Conservation (phyloP, 2,888 invertebrate genomes). For the Nysson spinosus region DNA sequence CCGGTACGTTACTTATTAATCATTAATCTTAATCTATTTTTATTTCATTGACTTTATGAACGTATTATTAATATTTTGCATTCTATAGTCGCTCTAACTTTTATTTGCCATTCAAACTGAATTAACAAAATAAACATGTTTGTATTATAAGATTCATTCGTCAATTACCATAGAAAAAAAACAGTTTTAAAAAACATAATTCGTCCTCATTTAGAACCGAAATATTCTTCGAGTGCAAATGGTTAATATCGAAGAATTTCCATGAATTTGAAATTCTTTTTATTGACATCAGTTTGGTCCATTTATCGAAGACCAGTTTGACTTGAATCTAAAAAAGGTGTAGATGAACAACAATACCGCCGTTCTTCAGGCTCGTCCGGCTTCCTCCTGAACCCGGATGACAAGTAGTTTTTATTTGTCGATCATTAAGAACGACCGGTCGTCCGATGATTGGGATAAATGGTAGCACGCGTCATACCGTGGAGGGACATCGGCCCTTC, state of each 20-base stretch:
- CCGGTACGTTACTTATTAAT: slow-evolving; percentile 63
- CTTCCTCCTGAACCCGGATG: slow-evolving; percentile 71
- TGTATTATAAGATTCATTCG: too few species aligned
- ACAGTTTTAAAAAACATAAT: too few species aligned
- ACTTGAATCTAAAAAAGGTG: slow-evolving; percentile 33
- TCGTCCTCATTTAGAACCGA: too few species aligned
- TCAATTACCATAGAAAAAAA: too few species aligned
- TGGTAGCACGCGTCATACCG: slow-evolving; percentile 76
- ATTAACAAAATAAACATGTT: too few species aligned
- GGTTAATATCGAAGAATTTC: too few species aligned
- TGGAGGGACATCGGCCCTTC: slow-evolving; percentile 62
- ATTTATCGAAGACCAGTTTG: slow-evolving; percentile 10
- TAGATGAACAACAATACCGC: slow-evolving; percentile 31
- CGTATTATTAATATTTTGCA: too few species aligned
- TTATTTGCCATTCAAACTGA: too few species aligned
- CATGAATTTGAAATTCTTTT: neutral
- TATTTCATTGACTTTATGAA: neutral
- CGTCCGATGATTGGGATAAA: slow-evolving; percentile 76
- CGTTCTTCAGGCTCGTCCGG: slow-evolving; percentile 54
- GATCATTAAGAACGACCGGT: slow-evolving; percentile 71
- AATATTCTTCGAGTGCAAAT: too few species aligned
- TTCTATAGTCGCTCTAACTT: too few species aligned
- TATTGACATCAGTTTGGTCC: neutral
- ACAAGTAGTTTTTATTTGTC: slow-evolving; percentile 72
- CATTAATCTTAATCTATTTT: neutral